Conservation (phyloP, 2,113 vertebrate genomes). For the Stictonetta naevosa region DNA sequence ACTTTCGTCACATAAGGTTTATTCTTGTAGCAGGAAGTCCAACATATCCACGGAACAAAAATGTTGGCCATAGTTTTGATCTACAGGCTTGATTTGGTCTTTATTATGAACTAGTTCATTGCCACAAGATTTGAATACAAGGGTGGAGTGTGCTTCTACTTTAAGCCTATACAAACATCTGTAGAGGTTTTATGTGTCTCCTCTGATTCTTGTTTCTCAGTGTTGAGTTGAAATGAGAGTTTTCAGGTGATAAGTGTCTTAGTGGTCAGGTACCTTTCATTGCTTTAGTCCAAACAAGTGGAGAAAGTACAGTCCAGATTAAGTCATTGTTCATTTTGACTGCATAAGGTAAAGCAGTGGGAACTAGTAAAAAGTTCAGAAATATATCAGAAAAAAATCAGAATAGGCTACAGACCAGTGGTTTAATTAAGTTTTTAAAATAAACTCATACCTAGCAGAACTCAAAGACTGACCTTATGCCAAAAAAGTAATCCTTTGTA, state of each 20-base stretch:
- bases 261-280: not conserved
- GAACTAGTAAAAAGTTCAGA: not conserved
- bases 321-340: not conserved
- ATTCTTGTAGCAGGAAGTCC: not conserved
- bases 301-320: not conserved
- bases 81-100: not conserved
- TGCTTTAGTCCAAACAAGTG: not conserved
- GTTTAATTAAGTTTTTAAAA: not conserved
- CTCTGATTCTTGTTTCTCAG: not conserved
- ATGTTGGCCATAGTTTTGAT: rapidly evolving
- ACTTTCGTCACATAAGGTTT: not conserved
- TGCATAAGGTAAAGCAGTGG: not conserved
- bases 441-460: not conserved
- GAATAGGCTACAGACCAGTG: not conserved
- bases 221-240: not conserved
- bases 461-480: not conserved
- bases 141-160: not conserved
- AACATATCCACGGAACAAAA: not conserved
- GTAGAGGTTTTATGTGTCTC: not conserved
- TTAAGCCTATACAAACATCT: not conserved
- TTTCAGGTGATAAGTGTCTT: not conserved
- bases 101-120: not conserved
- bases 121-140: not conserved
- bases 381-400: not conserved
- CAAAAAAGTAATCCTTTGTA: not conserved